Percentiles rank a stretch among this genome's conserved stretches.
Conservation (phyloP, 2,888 invertebrate species). For the Ischnus inquisitorius region DNA sequence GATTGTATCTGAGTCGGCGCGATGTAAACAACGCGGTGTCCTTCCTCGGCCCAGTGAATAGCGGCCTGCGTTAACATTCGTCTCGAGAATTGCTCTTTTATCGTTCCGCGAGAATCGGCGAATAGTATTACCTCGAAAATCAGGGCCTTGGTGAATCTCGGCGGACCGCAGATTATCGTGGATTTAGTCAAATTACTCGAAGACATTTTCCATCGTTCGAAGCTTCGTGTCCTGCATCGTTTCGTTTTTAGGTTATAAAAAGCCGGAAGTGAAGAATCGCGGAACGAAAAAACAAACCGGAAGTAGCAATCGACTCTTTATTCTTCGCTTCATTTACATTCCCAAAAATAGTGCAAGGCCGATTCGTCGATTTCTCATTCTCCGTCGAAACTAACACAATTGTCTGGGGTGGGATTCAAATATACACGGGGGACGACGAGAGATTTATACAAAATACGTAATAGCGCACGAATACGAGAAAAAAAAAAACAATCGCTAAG, state of each 20-base stretch:
- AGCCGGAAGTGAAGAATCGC: background rate
- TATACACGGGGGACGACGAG: background rate
- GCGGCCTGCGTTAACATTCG: constrained; percentile 76
- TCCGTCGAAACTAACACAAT: background rate
- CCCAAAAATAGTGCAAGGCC: constrained; percentile 5
- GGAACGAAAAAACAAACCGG: background rate
- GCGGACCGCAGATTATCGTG: constrained; percentile 77
- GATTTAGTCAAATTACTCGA: constrained; percentile 60
- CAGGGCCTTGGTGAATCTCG: constrained; percentile 76
- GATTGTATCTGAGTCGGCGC: constrained; percentile 76
- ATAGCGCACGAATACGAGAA: background rate
- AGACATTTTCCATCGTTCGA: constrained; percentile 58
- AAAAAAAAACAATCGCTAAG: constrained; percentile 21
- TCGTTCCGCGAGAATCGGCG: background rate
- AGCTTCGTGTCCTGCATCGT: background rate
- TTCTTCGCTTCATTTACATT: constrained; percentile 17
- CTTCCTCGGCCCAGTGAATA: constrained; percentile 81
- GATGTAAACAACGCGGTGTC: constrained; percentile 80
- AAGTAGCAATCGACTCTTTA: constrained; percentile 12
- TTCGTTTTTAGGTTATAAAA: constrained; percentile 11
- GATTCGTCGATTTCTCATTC: background rate
- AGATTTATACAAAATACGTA: constrained; percentile 2
- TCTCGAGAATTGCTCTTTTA: background rate
- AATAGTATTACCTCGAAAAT: constrained; percentile 79
- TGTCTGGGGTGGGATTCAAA: background rate